Evolutionary conservation across 2,113 vertebrate genomes (phyloP).

Genomic region (Proterorhinus semilunaris): DNA sequence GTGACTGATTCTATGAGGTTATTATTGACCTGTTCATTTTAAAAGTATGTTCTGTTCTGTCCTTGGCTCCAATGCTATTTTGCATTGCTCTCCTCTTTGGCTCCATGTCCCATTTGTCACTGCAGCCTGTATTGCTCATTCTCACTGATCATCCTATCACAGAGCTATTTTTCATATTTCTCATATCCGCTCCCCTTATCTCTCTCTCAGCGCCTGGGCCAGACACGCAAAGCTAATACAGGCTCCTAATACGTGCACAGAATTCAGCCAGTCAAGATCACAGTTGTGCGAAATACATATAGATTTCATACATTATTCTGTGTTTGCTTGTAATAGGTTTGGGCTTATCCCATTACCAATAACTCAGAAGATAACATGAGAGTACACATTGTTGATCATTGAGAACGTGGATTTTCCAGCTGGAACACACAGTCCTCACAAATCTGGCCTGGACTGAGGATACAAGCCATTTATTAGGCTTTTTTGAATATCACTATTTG

Average conservation of each 20-base stretch:
- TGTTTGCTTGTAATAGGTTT: conserved; percentile 67
- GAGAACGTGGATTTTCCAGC: conserved; percentile 37
- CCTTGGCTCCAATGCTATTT: conserved; percentile 64
- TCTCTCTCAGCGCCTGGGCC: conserved; percentile 65
- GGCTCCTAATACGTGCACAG: conserved; percentile 64
- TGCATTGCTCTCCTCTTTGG: conserved; percentile 68
- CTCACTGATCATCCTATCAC: conserved; percentile 77
- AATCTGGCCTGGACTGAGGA: conserved; percentile 34
- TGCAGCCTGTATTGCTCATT: conserved; percentile 64
- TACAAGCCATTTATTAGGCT: conserved; percentile 17
- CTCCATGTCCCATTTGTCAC: conserved; percentile 75
- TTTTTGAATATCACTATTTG: conserved; percentile 36
- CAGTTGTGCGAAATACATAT: conserved; percentile 70
- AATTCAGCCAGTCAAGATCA: conserved; percentile 65
- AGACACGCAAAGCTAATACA: conserved; percentile 76
- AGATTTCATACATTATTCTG: conserved; percentile 68
- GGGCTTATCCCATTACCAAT: conserved; percentile 67
- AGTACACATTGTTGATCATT: conserved; percentile 59
- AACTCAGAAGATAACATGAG: conserved; percentile 58
- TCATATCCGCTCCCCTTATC: conserved; percentile 78
- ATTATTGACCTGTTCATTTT: conserved; percentile 53
- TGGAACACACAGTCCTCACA: conserved; percentile 26
- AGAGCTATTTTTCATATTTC: conserved; percentile 78
- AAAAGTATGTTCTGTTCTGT: conserved; percentile 51
- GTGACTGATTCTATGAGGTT: conserved; percentile 36